A percentile compares a stretch with the other conserved stretches of the same genome.
Evolutionary conservation across 2,797 vertebrate genomes (phyloP).

Genomic region (Nannoperca obscura): DNA sequence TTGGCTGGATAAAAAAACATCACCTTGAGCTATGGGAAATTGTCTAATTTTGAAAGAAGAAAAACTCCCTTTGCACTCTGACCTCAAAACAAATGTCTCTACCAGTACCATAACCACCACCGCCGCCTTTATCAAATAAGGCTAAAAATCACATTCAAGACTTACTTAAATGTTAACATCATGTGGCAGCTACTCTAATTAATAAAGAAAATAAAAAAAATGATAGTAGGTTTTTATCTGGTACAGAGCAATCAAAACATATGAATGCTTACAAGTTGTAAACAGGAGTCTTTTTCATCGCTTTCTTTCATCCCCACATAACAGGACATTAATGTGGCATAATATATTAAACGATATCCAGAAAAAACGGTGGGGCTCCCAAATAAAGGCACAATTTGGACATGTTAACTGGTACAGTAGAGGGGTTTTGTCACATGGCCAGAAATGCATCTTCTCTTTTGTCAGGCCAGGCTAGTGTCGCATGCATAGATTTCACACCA

Average conservation of each 20-base stretch:
- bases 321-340: background rate
- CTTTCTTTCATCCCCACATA: background rate
- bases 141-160: background rate
- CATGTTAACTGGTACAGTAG: background rate
- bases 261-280: too few relatives aligned
- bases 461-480: background rate
- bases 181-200: background rate
- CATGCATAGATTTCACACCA: background rate
- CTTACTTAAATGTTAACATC: too few relatives aligned
- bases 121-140: conserved; percentile 12
- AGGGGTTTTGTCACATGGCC: background rate
- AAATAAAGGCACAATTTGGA: background rate
- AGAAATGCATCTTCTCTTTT: background rate
- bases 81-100: background rate
- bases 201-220: background rate
- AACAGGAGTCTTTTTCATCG: too few relatives aligned
- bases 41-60: background rate
- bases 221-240: background rate
- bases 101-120: background rate
- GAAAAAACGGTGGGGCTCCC: background rate
- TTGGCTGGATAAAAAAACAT: background rate
- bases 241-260: too few relatives aligned
- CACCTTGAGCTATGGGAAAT: background rate
- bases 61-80: background rate
- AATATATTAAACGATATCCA: background rate